A percentile compares a stretch with the other conserved stretches of the same genome.
phyloP scores from a whole-genome alignment of 2,113 vertebrate genomes.

The Numenius arquata region DNA sequence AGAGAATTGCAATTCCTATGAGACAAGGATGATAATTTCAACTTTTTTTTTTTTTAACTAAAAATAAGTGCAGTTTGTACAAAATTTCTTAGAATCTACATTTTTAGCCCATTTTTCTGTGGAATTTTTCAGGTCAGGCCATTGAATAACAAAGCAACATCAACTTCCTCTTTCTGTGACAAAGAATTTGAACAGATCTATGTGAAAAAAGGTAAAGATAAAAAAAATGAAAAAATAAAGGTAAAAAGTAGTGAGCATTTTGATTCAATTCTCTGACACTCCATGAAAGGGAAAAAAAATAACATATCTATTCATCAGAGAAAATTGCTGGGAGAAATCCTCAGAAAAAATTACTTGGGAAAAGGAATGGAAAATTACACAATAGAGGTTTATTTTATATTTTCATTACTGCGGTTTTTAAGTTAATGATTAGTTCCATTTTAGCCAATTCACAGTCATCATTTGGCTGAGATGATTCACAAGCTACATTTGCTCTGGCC shows the following conservation, averaged over 20 bases:
- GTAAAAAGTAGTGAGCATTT: neutral
- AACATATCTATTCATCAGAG: neutral
- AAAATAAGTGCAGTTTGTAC: neutral
- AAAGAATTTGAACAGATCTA: neutral
- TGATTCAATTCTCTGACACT: neutral
- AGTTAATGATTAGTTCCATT: neutral
- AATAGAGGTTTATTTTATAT: neutral
- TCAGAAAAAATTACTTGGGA: neutral
- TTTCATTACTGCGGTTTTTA: neutral
- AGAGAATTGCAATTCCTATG: neutral
- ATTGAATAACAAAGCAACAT: neutral
- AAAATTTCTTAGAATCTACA: neutral
- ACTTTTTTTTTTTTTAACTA: neutral
- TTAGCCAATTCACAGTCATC: neutral
- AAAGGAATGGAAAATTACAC: neutral
- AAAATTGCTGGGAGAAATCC: rapidly evolving
- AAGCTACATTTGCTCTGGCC: neutral
- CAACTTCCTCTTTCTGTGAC: neutral
- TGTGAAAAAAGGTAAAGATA: neutral
- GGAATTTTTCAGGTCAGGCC: neutral
- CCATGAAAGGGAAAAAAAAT: neutral
- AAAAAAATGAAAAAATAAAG: no score
- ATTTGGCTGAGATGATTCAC: neutral
- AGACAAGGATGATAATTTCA: neutral
- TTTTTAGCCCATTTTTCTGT: neutral